Percentiles rank a stretch among this genome's conserved stretches.
These are phyloP conservation scores for Drosophila anomalipes DNA, from an alignment of 2,888 invertebrate species.

Conservation along the genomic window DNA sequence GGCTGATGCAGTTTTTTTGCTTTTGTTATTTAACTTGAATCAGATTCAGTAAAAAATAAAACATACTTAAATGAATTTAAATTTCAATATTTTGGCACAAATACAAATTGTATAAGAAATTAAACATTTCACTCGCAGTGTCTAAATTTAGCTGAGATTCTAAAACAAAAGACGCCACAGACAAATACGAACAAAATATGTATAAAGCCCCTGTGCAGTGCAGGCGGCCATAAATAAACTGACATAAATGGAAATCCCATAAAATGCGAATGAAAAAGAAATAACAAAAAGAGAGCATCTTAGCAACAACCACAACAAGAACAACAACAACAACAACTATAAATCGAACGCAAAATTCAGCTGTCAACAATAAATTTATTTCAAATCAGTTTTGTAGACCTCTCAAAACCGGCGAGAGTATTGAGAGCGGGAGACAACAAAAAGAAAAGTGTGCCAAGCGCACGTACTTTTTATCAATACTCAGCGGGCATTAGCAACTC, in stretches of 20 bases:
- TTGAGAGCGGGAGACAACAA: neutral
- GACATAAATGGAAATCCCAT: slow-evolving; percentile 52
- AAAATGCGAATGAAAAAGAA: slow-evolving; percentile 22
- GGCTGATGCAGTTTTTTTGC: slow-evolving; percentile 12
- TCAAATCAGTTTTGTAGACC: slow-evolving; percentile 42
- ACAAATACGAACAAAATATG: slow-evolving; percentile 1
- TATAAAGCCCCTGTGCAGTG: slow-evolving; percentile 17
- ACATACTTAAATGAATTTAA: neutral
- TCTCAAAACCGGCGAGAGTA: neutral
- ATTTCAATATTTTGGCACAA: neutral
- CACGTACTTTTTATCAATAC: slow-evolving; percentile 68
- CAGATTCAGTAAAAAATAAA: neutral
- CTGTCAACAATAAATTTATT: slow-evolving; percentile 66
- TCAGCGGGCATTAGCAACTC: slow-evolving; percentile 42
- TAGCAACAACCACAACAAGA: slow-evolving; percentile 11
- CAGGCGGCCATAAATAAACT: slow-evolving; percentile 60
- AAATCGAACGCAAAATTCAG: slow-evolving; percentile 26
- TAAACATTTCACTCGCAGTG: slow-evolving; percentile 9
- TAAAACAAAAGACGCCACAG: slow-evolving; percentile 41
- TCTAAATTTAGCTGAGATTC: slow-evolving; percentile 45
- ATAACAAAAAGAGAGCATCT: slow-evolving; percentile 28
- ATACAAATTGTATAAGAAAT: neutral
- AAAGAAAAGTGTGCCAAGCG: slow-evolving; percentile 29
- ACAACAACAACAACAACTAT: slow-evolving; percentile 4
- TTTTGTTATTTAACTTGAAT: slow-evolving; percentile 20